Percentiles rank a stretch among this genome's conserved stretches.
phyloP scores from a whole-genome alignment of 2,888 invertebrate species.

The Amphipyra tragopoginis region DNA sequence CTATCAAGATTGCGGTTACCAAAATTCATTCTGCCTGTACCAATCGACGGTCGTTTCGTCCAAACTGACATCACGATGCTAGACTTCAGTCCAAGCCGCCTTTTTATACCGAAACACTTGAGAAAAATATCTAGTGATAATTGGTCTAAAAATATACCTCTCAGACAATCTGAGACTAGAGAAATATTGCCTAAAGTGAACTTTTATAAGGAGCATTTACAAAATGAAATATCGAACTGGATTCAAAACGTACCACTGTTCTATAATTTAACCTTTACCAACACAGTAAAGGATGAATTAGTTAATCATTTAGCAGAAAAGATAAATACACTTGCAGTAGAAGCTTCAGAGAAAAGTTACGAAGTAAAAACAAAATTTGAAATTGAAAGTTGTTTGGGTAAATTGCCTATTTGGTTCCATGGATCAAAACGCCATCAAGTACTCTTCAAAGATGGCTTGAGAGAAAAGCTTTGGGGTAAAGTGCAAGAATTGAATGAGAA shows the following conservation, averaged over 20 bases:
- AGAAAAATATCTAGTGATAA: conserved; percentile 2
- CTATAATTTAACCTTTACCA: conserved; percentile 43
- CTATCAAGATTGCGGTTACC: conserved; percentile 38
- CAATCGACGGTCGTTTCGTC: conserved; percentile 3
- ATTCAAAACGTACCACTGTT: conserved; percentile 66
- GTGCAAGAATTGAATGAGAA: conserved; percentile 60
- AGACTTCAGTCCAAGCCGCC: conserved; percentile 29
- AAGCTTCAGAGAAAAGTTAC: conserved; percentile 46
- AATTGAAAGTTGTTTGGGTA: conserved; percentile 65
- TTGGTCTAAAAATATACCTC: not conserved
- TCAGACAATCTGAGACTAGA: conserved; percentile 18
- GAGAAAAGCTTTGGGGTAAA: conserved; percentile 62
- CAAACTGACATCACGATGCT: conserved; percentile 47
- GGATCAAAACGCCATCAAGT: conserved; percentile 55
- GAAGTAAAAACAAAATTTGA: conserved; percentile 57
- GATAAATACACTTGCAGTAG: conserved; percentile 55
- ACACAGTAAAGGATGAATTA: conserved; percentile 61
- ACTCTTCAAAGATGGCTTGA: conserved; percentile 57
- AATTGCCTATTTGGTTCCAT: conserved; percentile 66
- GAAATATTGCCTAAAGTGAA: conserved; percentile 39
- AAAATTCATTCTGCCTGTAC: conserved; percentile 11
- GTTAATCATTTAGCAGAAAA: conserved; percentile 65
- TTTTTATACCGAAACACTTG: not conserved
- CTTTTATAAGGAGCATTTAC: conserved; percentile 61
- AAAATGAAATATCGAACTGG: conserved; percentile 64